Conservation (phyloP, 2,888 invertebrate species). For the Mythimna impura region DNA sequence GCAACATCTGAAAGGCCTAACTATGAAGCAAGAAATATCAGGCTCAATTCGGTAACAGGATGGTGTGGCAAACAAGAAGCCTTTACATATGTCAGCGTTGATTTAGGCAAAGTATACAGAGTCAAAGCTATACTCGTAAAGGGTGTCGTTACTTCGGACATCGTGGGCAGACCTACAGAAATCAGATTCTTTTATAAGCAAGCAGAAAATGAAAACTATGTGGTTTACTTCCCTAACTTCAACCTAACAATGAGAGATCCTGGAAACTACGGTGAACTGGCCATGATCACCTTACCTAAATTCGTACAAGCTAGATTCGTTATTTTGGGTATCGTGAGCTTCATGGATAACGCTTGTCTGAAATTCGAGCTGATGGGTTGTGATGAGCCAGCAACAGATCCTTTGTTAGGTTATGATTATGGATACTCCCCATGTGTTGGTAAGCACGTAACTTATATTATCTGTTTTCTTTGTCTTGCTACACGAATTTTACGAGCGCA, state of each 20-base stretch:
- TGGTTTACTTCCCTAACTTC: slow-evolving; percentile 99
- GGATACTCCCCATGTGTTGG: slow-evolving; percentile 98
- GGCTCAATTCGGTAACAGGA: slow-evolving; percentile 97
- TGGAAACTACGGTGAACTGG: slow-evolving; percentile 98
- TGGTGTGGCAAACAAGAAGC: slow-evolving; percentile 99
- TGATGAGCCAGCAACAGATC: slow-evolving; percentile 95
- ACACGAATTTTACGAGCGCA: neutral
- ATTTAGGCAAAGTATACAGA: slow-evolving; percentile 97
- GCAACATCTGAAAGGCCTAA: slow-evolving; percentile 98
- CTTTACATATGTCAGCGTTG: slow-evolving; percentile 98
- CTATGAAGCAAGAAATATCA: slow-evolving; percentile 96
- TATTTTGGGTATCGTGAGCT: slow-evolving; percentile 98
- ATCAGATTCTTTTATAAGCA: slow-evolving; percentile 99
- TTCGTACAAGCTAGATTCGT: slow-evolving; percentile 98
- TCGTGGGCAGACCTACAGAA: slow-evolving; percentile 98
- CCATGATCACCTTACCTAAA: slow-evolving; percentile 98
- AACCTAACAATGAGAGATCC: slow-evolving; percentile 98
- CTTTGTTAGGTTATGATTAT: slow-evolving; percentile 97
- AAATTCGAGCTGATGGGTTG: slow-evolving; percentile 99
- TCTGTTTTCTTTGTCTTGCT: neutral
- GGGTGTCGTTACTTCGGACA: slow-evolving; percentile 98
- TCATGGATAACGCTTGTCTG: slow-evolving; percentile 98
- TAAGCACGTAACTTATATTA: slow-evolving; percentile 76
- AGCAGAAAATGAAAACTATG: slow-evolving; percentile 97
- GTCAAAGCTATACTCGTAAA: slow-evolving; percentile 98